Evolutionary conservation across 2,113 vertebrate species (phyloP).

Genomic region (Bujurquina vittata): DNA sequence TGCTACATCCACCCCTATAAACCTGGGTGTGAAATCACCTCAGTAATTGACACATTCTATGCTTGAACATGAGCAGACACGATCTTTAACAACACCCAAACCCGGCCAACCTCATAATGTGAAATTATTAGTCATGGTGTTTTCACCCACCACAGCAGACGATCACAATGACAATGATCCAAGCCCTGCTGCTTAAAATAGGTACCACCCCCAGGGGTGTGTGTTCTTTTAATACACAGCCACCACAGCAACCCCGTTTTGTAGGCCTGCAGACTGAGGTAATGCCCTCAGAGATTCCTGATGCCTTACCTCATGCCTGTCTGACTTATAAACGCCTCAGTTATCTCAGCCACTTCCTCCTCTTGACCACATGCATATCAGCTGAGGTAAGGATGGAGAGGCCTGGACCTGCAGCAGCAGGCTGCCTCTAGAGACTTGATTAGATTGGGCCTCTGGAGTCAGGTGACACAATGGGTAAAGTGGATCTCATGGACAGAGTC

Average conservation of each 20-base stretch:
- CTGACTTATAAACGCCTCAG: slow-evolving; percentile 62
- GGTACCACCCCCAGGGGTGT: slow-evolving; percentile 43
- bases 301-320: slow-evolving; percentile 70
- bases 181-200: slow-evolving; percentile 67
- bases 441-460: slow-evolving; percentile 65
- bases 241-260: slow-evolving; percentile 18
- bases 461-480: slow-evolving; percentile 48
- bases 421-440: slow-evolving; percentile 56
- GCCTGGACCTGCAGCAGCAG: slow-evolving; percentile 36
- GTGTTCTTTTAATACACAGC: slow-evolving; percentile 11
- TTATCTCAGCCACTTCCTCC: slow-evolving; percentile 79
- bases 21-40: slow-evolving; percentile 31
- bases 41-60: slow-evolving; percentile 21
- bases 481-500: slow-evolving; percentile 38
- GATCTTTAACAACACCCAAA: slow-evolving; percentile 38
- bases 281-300: slow-evolving; percentile 75
- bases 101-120: slow-evolving; percentile 2
- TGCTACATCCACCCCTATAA: not conserved
- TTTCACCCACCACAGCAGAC: slow-evolving; percentile 52
- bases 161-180: slow-evolving; percentile 18
- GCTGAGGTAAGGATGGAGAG: slow-evolving; percentile 70
- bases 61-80: slow-evolving; percentile 58
- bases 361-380: slow-evolving; percentile 76
- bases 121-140: slow-evolving; percentile 56
- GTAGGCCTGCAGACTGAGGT: slow-evolving; percentile 66